phyloP scores from a whole-genome alignment of 1,140 invertebrate genomes.

The Parasteatoda tepidariorum region DNA sequence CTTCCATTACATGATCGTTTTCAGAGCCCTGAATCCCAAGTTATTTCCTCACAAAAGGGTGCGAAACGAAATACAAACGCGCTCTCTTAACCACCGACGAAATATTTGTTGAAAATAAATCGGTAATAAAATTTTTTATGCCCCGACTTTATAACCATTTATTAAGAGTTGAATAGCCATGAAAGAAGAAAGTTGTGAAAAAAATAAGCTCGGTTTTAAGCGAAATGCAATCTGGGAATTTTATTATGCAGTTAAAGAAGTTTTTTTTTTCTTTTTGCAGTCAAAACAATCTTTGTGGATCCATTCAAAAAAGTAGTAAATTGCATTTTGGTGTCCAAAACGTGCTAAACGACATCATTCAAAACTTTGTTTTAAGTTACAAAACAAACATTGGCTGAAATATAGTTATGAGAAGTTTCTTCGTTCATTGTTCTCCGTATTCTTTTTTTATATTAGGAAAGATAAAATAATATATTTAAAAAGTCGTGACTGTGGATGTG shows the following conservation, averaged over 20 bases:
- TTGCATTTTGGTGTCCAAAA: neutral
- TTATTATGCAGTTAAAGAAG: conserved; percentile 33
- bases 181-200: conserved; percentile 4
- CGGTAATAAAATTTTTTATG: conserved; percentile 18
- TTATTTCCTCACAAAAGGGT: too few species aligned
- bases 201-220: conserved; percentile 4
- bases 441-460: too few species aligned
- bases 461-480: too few species aligned
- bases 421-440: too few species aligned
- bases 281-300: conserved; percentile 9
- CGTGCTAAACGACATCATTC: conserved; percentile 34
- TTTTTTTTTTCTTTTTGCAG: conserved; percentile 2
- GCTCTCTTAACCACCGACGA: conserved; percentile 1
- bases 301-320: conserved; percentile 9
- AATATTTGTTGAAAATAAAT: conserved; percentile 10
- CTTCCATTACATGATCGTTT: too few species aligned
- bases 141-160: conserved; percentile 22
- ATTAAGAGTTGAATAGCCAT: conserved; percentile 26
- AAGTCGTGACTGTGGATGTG: too few species aligned
- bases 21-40: too few species aligned
- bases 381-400: too few species aligned
- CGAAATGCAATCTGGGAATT: conserved; percentile 11
- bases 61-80: too few species aligned
- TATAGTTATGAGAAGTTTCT: too few species aligned
- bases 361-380: conserved; percentile 12